Percentiles rank a stretch among this genome's conserved stretches.
These are phyloP conservation scores for Eospalax fontanierii DNA, from an alignment of 2,797 vertebrate genomes.

Conservation along the genomic window DNA sequence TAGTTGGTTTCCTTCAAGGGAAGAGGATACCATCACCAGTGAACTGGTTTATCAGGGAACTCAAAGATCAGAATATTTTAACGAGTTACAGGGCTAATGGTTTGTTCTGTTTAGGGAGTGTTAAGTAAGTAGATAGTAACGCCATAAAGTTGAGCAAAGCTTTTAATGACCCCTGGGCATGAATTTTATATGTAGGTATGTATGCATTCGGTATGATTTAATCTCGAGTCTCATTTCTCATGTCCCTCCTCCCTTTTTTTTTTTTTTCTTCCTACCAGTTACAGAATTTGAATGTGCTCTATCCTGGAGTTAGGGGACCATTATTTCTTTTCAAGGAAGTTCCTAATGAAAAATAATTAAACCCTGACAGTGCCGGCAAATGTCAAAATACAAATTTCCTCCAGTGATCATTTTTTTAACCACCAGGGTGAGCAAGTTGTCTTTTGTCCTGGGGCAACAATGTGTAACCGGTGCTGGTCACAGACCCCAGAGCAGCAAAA, in stretches of 20 bases:
- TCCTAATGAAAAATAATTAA: constrained; percentile 71
- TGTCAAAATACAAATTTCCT: constrained; percentile 33
- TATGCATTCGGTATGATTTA: background rate
- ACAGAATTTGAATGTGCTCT: background rate
- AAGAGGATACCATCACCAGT: background rate
- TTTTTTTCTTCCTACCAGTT: fast-evolving
- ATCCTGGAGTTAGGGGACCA: background rate
- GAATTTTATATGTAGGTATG: constrained; percentile 3
- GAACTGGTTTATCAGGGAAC: constrained; percentile 45
- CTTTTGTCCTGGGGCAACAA: constrained; percentile 53
- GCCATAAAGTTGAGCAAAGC: background rate
- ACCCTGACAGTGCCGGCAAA: constrained; percentile 58
- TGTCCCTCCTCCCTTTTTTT: too few species aligned
- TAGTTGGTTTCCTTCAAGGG: constrained; percentile 73
- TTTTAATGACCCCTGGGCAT: constrained; percentile 23
- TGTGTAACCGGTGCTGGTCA: constrained; percentile 26
- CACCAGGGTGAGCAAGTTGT: constrained; percentile 1
- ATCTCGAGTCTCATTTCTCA: background rate
- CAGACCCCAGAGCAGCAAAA: background rate
- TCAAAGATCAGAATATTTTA: constrained; percentile 65
- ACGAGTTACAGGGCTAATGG: constrained; percentile 64
- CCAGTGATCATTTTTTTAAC: constrained; percentile 70
- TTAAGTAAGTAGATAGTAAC: background rate
- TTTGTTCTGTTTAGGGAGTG: constrained; percentile 64
- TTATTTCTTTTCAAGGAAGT: constrained; percentile 58